phyloP scores from a whole-genome alignment of 2,113 vertebrate genomes.

The Gobio gobio region DNA sequence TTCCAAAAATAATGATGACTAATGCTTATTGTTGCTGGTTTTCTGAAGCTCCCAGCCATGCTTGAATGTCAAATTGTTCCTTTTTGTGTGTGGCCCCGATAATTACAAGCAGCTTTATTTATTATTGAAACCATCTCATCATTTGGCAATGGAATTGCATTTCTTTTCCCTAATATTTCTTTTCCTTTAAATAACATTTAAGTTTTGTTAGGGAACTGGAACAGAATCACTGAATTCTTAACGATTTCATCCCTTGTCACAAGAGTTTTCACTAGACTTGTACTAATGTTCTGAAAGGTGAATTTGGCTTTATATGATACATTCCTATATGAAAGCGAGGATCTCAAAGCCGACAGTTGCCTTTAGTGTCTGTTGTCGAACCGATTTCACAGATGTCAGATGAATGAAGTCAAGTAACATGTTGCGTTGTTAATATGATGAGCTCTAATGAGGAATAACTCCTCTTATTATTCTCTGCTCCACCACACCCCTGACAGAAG shows the following conservation, averaged over 20 bases:
- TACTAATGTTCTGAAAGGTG: conserved; percentile 32
- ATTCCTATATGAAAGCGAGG: conserved; percentile 10
- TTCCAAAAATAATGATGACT: too few relatives aligned
- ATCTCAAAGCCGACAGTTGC: conserved; percentile 44
- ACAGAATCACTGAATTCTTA: neutral
- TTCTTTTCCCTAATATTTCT: neutral
- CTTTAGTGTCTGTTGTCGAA: conserved; percentile 46
- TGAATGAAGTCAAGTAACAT: conserved; percentile 48
- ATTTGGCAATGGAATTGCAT: neutral
- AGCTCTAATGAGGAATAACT: conserved; percentile 60
- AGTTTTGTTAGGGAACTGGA: neutral
- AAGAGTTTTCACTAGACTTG: conserved; percentile 9
- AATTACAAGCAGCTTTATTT: neutral
- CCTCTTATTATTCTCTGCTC: conserved; percentile 51
- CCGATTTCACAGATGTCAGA: conserved; percentile 30
- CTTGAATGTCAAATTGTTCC: too few relatives aligned
- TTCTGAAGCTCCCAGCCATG: too few relatives aligned
- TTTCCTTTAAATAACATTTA: neutral
- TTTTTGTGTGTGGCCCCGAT: too few relatives aligned
- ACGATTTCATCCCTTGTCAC: neutral
- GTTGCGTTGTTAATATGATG: conserved; percentile 44
- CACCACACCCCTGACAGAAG: conserved; percentile 55
- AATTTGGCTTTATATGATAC: conserved; percentile 21
- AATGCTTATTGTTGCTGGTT: too few relatives aligned
- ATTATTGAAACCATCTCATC: neutral